Evolutionary conservation across 2,888 invertebrate genomes (phyloP).

Genomic region (Ophonus ardosiacus): DNA sequence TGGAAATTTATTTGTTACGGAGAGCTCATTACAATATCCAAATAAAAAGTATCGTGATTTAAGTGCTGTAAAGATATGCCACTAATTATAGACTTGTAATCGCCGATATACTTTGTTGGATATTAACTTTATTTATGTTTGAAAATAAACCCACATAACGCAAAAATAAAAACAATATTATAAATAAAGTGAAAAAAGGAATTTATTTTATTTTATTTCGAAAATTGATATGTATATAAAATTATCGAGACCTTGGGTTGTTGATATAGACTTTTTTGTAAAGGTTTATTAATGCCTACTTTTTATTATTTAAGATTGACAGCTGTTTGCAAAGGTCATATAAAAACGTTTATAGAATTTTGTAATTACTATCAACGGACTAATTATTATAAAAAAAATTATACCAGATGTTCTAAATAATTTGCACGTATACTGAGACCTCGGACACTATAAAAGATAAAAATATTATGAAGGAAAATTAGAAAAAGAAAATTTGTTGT

Average conservation of each 20-base stretch:
- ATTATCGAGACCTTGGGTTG: neutral
- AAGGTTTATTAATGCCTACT: neutral
- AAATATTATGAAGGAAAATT: too few species aligned
- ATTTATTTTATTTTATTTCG: neutral
- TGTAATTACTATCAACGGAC: neutral
- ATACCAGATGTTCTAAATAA: too few species aligned
- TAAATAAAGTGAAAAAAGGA: neutral
- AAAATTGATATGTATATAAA: neutral
- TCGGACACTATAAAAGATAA: too few species aligned
- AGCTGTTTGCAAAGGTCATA: neutral
- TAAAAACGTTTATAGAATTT: neutral
- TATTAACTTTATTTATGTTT: slow-evolving; percentile 33
- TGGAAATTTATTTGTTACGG: slow-evolving; percentile 58
- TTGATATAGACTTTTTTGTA: neutral
- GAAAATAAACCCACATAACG: slow-evolving; percentile 6
- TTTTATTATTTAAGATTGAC: neutral
- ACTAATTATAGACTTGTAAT: slow-evolving; percentile 45
- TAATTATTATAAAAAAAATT: neutral
- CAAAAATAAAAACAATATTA: neutral
- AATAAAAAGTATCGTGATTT: slow-evolving; percentile 48
- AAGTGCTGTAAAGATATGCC: slow-evolving; percentile 43
- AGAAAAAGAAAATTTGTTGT: too few species aligned
- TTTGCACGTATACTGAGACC: too few species aligned
- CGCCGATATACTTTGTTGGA: slow-evolving; percentile 30
- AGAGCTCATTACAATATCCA: slow-evolving; percentile 49